A percentile compares a stretch with the other conserved stretches of the same genome.
These are phyloP conservation scores for Brachyistius frenatus DNA, from an alignment of 2,113 vertebrate species.

Conservation along the genomic window DNA sequence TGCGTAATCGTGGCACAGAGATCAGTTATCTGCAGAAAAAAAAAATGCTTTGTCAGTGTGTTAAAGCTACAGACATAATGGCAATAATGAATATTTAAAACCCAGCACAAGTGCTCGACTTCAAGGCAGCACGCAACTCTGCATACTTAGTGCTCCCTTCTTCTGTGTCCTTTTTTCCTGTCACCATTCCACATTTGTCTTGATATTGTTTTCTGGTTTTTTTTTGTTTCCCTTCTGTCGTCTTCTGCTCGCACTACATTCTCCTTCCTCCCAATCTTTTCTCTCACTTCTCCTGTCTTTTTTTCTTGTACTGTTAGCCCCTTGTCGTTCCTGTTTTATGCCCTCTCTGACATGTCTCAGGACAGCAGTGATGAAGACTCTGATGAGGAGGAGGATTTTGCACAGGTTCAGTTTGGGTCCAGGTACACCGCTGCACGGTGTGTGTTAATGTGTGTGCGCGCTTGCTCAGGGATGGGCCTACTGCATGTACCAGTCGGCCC, in stretches of 20 bases:
- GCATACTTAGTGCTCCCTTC: slow-evolving; percentile 14
- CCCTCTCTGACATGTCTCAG: slow-evolving; percentile 93
- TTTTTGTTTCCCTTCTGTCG: slow-evolving; percentile 4
- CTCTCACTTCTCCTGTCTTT: slow-evolving; percentile 66
- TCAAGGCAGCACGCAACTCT: slow-evolving; percentile 20
- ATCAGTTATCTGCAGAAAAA: background rate
- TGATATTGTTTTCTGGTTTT: slow-evolving; percentile 9
- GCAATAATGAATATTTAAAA: slow-evolving; percentile 28
- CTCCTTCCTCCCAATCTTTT: slow-evolving; percentile 23
- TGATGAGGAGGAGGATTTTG: slow-evolving; percentile 93
- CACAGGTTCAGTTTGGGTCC: slow-evolving; percentile 98
- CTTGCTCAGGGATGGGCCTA: slow-evolving; percentile 53
- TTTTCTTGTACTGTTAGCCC: slow-evolving; percentile 86
- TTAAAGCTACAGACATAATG: slow-evolving; percentile 33
- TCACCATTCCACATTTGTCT: slow-evolving; percentile 37
- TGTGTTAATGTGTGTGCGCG: slow-evolving; percentile 70
- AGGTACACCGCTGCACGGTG: slow-evolving; percentile 90
- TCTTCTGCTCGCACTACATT: slow-evolving; percentile 27
- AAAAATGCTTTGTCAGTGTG: background rate
- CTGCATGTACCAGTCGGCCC: slow-evolving; percentile 66
- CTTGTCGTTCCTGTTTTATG: slow-evolving; percentile 94
- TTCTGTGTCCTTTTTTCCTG: slow-evolving; percentile 24
- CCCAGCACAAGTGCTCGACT: background rate
- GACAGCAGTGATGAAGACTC: slow-evolving; percentile 93
- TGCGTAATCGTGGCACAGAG: slow-evolving; percentile 2